Percentiles rank a stretch among this genome's conserved stretches.
These are phyloP conservation scores for Aphis gossypii DNA, from an alignment of 1,140 invertebrate genomes.

Conservation along the genomic window DNA sequence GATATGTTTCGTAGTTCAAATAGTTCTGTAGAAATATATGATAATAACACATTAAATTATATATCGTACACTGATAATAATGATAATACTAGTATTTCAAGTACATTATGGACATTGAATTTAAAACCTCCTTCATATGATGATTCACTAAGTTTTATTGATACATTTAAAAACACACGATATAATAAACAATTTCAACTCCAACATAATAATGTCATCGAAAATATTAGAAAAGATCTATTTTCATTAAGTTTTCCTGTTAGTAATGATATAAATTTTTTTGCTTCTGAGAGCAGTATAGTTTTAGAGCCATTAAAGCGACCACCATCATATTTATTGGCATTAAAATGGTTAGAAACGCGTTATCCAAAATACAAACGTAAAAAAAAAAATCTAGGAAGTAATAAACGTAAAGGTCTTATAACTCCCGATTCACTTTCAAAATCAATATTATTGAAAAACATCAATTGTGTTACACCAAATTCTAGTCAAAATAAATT, in stretches of 20 bases:
- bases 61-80: background rate
- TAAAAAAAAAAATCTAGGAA: slow-evolving; percentile 6
- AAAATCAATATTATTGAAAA: slow-evolving; percentile 38
- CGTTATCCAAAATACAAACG: background rate
- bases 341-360: slow-evolving; percentile 41
- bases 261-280: slow-evolving; percentile 34
- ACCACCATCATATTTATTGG: slow-evolving; percentile 39
- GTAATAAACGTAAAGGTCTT: background rate
- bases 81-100: slow-evolving; percentile 5
- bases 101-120: slow-evolving; percentile 17
- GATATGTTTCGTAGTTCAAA: slow-evolving; percentile 29
- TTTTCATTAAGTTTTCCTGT: slow-evolving; percentile 22
- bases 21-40: background rate
- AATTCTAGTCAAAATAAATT: background rate
- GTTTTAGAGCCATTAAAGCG: slow-evolving; percentile 49
- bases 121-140: slow-evolving; percentile 34
- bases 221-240: slow-evolving; percentile 42
- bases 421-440: slow-evolving; percentile 34
- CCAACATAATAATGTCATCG: slow-evolving; percentile 30
- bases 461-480: slow-evolving; percentile 12
- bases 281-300: slow-evolving; percentile 37
- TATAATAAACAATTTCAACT: slow-evolving; percentile 5
- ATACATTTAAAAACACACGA: slow-evolving; percentile 9
- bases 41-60: background rate
- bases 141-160: slow-evolving; percentile 11